Evolutionary conservation across 1,140 invertebrate species (phyloP), one percentile per base, ranked within the genome.

Genomic region (Calephelis nemesis): DNA sequence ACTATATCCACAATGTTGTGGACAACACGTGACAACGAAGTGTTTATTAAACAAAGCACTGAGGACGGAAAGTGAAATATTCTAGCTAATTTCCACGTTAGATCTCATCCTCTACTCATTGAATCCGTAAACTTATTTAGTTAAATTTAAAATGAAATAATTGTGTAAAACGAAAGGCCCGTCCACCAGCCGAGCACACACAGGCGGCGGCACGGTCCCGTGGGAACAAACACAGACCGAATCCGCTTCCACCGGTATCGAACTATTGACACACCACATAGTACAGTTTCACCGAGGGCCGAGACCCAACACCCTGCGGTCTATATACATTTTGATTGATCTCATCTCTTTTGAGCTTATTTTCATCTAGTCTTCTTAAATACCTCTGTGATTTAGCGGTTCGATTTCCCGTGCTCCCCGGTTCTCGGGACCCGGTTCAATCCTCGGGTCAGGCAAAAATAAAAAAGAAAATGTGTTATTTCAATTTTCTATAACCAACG

Each of bases 171-270:
- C 30, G 30, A 58, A 58, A 58, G 30, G 30, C 11, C 10, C 30
- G 15, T 58, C 39, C 54, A 58, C 19, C 30, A 58, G 54, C 30
- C 54, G 30, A 58, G 30, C 65, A 76, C 63, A 68, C 81, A 77
- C 15, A 0, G 15, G 15, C 15, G 74, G 73, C 45, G 68, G 77
- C 81, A 81, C 19, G 7, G 47, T 70, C n/a, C 62, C 83, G 83
- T 85, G 83, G 71, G 85, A 79, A 83, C 80, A 85, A 85, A 85
- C 77, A 85, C 72, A 78, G 54, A 77, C 80, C 77, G 76, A 78
- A 74, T 71, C 74, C 54, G 68, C 68, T 45, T 70, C 71, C 65
- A 74, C 73, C 74, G 71, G 68, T 75, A 74, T 76, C 72, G 73
- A 81, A 74, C 69, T 85, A 76, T 83, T 84, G 78, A 85, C 78